Conservation (phyloP, 2,888 invertebrate genomes). For the Hybos culiciformis region DNA sequence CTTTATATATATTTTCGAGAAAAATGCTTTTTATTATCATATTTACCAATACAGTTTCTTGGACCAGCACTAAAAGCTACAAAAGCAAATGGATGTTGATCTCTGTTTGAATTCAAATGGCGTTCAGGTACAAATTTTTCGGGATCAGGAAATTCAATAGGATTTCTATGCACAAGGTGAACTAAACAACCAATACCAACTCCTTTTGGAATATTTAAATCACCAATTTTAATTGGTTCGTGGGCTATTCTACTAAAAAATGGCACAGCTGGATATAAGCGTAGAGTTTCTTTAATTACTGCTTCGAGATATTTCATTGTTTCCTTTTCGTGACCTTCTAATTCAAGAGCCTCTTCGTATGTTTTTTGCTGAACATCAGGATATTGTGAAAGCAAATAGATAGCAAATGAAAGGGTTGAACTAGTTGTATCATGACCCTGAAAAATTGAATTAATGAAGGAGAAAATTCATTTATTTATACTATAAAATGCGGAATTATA, state of each 20-base stretch:
- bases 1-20: not conserved
- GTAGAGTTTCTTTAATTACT: constrained; percentile 43
- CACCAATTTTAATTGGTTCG: constrained; percentile 36
- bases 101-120: constrained; percentile 23
- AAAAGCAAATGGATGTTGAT: constrained; percentile 30
- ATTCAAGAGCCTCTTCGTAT: constrained; percentile 31
- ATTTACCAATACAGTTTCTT: constrained; percentile 27
- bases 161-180: constrained; percentile 37
- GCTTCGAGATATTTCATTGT: constrained; percentile 41
- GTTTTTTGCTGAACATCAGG: constrained; percentile 36
- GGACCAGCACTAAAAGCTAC: constrained; percentile 33
- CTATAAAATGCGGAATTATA: no score
- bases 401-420: constrained; percentile 38
- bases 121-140: constrained; percentile 30
- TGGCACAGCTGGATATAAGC: constrained; percentile 42
- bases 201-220: constrained; percentile 32
- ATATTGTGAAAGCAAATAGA: constrained; percentile 39
- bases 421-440: constrained; percentile 42
- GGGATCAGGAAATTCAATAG: constrained; percentile 37
- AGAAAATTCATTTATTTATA: no score
- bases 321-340: constrained; percentile 27
- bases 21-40: not conserved
- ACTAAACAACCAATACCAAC: constrained; percentile 29
- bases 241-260: constrained; percentile 35
- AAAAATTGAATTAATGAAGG: no score